Evolutionary conservation across 1,140 invertebrate genomes (phyloP).

Genomic region (Drosophila serrata): DNA sequence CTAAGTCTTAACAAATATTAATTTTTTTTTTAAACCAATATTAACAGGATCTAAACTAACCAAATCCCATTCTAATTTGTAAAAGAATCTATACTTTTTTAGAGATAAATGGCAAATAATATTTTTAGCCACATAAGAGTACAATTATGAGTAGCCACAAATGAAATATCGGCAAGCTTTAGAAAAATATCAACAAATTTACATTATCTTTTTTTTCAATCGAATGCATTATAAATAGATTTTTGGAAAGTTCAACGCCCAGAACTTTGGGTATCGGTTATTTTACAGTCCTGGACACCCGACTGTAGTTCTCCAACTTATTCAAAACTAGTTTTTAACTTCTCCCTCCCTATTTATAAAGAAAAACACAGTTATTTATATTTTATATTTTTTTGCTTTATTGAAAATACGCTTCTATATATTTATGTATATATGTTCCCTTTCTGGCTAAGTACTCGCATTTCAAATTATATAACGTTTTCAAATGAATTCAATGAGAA

Average conservation of each 20-base stretch:
- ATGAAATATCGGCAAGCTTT: too few relatives aligned
- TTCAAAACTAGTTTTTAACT: constrained; percentile 3
- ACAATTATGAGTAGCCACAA: too few relatives aligned
- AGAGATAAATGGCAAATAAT: too few relatives aligned
- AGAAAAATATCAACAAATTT: too few relatives aligned
- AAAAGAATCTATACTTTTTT: too few relatives aligned
- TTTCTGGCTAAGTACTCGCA: constrained; percentile 59
- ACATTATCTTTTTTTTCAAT: too few relatives aligned
- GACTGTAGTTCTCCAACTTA: constrained; percentile 1
- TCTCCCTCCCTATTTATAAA: neutral
- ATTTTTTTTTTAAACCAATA: too few relatives aligned
- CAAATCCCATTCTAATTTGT: too few relatives aligned
- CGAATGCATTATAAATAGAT: neutral
- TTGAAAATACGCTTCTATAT: constrained; percentile 80
- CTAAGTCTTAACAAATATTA: too few relatives aligned
- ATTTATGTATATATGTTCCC: constrained; percentile 62
- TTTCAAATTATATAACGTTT: constrained; percentile 61
- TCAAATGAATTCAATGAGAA: constrained; percentile 55
- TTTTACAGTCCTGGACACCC: neutral
- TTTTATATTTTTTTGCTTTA: constrained; percentile 70
- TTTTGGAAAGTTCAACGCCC: neutral
- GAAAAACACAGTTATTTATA: constrained; percentile 7
- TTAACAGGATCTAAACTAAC: too few relatives aligned
- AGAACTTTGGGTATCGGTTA: neutral
- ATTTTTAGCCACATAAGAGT: too few relatives aligned